phyloP scores from a whole-genome alignment of 2,888 invertebrate genomes.

The Cotesia congregata region DNA sequence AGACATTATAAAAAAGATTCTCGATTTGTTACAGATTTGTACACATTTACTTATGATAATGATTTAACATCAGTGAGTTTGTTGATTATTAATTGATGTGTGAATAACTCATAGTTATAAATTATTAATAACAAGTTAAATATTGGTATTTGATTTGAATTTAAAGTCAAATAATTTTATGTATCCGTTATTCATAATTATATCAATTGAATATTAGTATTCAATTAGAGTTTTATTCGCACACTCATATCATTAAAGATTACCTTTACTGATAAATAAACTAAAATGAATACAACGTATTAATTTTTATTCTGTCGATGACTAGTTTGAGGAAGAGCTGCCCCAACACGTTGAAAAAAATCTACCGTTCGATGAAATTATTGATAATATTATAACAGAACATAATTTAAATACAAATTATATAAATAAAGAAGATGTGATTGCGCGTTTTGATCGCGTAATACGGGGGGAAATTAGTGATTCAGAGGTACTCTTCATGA shows the following conservation, averaged over 20 bases:
- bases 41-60: slow-evolving; percentile 87
- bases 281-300: neutral
- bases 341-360: slow-evolving; percentile 10
- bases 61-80: slow-evolving; percentile 71
- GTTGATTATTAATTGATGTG: slow-evolving; percentile 8
- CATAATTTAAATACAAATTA: slow-evolving; percentile 56
- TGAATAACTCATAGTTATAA: neutral
- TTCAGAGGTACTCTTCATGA: slow-evolving; percentile 10
- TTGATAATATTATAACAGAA: slow-evolving; percentile 56
- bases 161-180: neutral
- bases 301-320: slow-evolving; percentile 20
- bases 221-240: neutral
- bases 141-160: slow-evolving; percentile 7
- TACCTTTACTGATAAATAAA: neutral
- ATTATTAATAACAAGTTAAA: neutral
- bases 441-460: slow-evolving; percentile 58
- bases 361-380: slow-evolving; percentile 54
- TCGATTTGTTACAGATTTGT: slow-evolving; percentile 85
- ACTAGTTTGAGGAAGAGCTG: slow-evolving; percentile 5
- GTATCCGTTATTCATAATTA: neutral
- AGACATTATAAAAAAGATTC: slow-evolving; percentile 91
- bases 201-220: neutral
- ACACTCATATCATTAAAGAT: neutral
- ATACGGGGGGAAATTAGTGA: slow-evolving; percentile 52
- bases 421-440: slow-evolving; percentile 62